Percentiles rank a stretch among this genome's conserved stretches.
These are phyloP conservation scores for Phyllotreta cruciferae DNA, from an alignment of 2,888 invertebrate species.

Conservation along the genomic window DNA sequence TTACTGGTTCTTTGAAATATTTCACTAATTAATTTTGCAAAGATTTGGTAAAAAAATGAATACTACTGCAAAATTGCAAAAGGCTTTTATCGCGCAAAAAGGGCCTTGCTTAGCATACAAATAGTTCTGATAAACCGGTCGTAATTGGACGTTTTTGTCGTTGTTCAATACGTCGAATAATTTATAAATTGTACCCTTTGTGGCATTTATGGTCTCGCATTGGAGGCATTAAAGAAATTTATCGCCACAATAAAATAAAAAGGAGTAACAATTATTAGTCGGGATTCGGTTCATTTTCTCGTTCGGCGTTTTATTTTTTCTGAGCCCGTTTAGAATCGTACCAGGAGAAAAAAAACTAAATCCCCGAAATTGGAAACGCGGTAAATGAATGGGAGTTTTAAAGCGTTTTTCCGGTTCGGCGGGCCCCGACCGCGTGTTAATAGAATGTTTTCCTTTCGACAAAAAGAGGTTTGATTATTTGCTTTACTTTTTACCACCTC, in stretches of 20 bases:
- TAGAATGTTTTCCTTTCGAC: too few relatives aligned
- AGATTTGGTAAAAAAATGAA: too few relatives aligned
- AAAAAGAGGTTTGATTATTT: too few relatives aligned
- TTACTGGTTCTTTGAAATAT: too few relatives aligned
- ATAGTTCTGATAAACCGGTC: constrained; percentile 13
- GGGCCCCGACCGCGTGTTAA: background rate
- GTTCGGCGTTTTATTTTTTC: constrained; percentile 21
- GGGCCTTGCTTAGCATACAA: background rate
- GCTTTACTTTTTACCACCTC: too few relatives aligned
- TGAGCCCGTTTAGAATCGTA: constrained; percentile 10
- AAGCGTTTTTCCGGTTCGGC: constrained; percentile 6
- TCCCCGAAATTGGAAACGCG: constrained; percentile 19
- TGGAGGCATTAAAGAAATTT: constrained; percentile 27
- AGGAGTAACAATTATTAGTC: constrained; percentile 30
- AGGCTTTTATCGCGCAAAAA: too few relatives aligned
- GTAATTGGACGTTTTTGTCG: constrained; percentile 24
- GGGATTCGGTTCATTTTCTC: constrained; percentile 27
- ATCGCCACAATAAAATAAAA: constrained; percentile 25
- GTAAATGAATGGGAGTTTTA: constrained; percentile 19
- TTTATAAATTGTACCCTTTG: constrained; percentile 21
- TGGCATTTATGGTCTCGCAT: constrained; percentile 30
- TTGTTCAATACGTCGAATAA: constrained; percentile 23
- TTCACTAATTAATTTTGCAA: too few relatives aligned
- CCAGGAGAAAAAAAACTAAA: constrained; percentile 19
- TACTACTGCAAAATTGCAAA: too few relatives aligned